A percentile compares a stretch with the other conserved stretches of the same genome.
These are phyloP conservation scores for Polyommatus icarus DNA, from an alignment of 2,888 invertebrate species.

Conservation along the genomic window DNA sequence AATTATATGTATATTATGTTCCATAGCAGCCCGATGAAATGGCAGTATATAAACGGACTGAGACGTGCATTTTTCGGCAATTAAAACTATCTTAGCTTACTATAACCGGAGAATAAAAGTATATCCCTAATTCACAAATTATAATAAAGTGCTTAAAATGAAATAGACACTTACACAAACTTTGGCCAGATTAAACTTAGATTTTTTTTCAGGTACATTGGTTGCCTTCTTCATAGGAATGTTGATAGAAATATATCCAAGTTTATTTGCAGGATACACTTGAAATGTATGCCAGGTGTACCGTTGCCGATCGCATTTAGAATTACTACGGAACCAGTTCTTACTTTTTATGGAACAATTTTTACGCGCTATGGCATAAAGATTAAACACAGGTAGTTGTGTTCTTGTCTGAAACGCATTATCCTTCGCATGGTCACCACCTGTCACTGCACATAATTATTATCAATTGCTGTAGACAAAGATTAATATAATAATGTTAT, in stretches of 20 bases:
- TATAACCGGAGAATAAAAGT: too few species aligned
- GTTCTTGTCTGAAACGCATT: background rate
- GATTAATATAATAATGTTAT: background rate
- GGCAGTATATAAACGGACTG: too few species aligned
- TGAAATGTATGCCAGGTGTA: conserved; percentile 29
- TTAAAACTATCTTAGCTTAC: too few species aligned
- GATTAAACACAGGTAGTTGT: background rate
- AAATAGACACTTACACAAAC: too few species aligned
- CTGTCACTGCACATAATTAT: background rate
- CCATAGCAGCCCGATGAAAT: too few species aligned
- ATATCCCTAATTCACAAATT: too few species aligned
- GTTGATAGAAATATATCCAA: conserved; percentile 8
- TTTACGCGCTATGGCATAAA: conserved; percentile 22
- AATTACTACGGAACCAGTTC: conserved; percentile 28
- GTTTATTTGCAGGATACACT: conserved; percentile 13
- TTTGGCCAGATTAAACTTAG: background rate
- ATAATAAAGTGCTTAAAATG: too few species aligned
- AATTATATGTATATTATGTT: too few species aligned
- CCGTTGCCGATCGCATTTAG: conserved; percentile 31
- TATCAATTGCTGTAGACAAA: background rate
- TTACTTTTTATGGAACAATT: conserved; percentile 18
- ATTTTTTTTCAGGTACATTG: background rate
- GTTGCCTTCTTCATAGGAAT: background rate
- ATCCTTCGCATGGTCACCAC: background rate
- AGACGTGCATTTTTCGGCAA: too few species aligned